A percentile compares a stretch with the other conserved stretches of the same genome.
phyloP scores from a whole-genome alignment of 2,797 vertebrate genomes.

The Halcyon leucocephala region DNA sequence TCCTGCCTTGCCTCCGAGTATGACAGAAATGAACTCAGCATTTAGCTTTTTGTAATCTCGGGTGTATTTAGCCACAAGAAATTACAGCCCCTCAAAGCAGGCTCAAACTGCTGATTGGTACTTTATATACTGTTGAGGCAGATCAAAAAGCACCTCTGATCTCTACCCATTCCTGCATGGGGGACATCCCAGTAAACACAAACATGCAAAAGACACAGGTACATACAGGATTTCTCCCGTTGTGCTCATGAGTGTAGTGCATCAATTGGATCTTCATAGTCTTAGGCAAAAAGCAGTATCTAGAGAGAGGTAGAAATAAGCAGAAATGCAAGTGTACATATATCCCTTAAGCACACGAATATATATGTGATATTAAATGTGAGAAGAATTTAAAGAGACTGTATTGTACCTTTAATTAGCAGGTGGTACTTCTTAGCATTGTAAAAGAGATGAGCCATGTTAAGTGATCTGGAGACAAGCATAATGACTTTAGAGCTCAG shows the following conservation, averaged over 20 bases:
- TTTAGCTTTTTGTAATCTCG: not conserved
- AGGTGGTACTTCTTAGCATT: slow-evolving; percentile 42
- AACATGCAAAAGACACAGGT: not conserved
- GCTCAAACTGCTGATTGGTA: not conserved
- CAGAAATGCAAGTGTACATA: slow-evolving; percentile 5
- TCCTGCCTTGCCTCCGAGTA: not conserved
- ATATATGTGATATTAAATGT: slow-evolving; percentile 28
- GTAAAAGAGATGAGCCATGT: slow-evolving; percentile 38
- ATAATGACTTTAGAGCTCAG: not conserved
- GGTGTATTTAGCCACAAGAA: not conserved
- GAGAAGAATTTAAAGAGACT: slow-evolving; percentile 37
- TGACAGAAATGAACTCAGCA: not conserved
- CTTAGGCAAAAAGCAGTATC: not conserved
- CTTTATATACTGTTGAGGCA: not conserved
- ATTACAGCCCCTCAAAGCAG: not conserved
- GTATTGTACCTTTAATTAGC: slow-evolving; percentile 54
- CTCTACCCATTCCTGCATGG: not conserved
- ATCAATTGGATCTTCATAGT: not conserved
- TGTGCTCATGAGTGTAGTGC: not conserved
- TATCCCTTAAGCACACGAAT: slow-evolving; percentile 52
- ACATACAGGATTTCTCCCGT: not conserved
- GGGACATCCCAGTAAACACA: not conserved
- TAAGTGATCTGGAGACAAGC: slow-evolving; percentile 34
- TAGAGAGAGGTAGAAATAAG: not conserved
- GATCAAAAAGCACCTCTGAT: not conserved